Evolutionary conservation across 53 echinoderm and acorn worm genomes (phyloP).

Genomic region (Antedon mediterranea): DNA sequence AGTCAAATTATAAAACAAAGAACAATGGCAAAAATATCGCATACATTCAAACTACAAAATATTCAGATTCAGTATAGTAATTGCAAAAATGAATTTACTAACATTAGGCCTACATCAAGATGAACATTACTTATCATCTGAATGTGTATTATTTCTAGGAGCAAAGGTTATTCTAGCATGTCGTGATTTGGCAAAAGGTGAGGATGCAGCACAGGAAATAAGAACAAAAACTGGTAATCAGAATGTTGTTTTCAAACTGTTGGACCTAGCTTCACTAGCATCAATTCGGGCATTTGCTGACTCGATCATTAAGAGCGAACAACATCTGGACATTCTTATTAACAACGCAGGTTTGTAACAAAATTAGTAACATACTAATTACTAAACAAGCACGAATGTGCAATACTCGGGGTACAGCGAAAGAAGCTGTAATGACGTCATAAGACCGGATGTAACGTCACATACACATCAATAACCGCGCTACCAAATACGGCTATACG

Average conservation of each 20-base stretch:
- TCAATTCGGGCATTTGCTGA: conserved; percentile 48
- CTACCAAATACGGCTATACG: too few relatives aligned
- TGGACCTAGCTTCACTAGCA: conserved; percentile 38
- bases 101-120: too few relatives aligned
- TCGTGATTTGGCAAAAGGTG: conserved; percentile 37
- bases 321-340: conserved; percentile 52
- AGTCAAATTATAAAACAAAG: too few relatives aligned
- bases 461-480: too few relatives aligned
- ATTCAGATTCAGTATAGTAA: too few relatives aligned
- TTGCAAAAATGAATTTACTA: too few relatives aligned
- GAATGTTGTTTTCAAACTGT: conserved; percentile 29
- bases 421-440: too few relatives aligned
- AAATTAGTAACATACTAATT: not conserved
- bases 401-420: too few relatives aligned
- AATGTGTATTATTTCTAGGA: conserved; percentile 38
- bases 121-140: too few relatives aligned
- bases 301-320: conserved; percentile 25
- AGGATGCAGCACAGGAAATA: conserved; percentile 32
- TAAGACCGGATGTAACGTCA: too few relatives aligned
- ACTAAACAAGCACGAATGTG: not conserved
- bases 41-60: too few relatives aligned
- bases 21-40: too few relatives aligned
- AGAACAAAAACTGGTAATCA: conserved; percentile 24
- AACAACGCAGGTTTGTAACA: conserved; percentile 55
- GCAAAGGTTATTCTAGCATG: conserved; percentile 75